Base-by-base conservation (phyloP, 2,113 vertebrate genomes). In the Tychaedon coryphoeus region DNA sequence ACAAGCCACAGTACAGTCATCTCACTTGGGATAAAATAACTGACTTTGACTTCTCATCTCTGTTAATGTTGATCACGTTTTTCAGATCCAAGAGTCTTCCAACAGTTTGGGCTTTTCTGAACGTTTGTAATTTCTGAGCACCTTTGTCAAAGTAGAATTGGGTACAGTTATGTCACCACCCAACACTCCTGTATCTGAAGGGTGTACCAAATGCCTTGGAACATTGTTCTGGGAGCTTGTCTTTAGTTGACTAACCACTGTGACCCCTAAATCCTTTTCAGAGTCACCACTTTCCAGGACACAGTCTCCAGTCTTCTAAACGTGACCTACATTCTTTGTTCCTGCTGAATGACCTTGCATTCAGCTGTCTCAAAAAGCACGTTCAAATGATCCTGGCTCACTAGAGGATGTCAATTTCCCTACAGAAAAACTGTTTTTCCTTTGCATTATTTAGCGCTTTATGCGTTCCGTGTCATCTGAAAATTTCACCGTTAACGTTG, bases 311-410 rank as follows among this genome's bases (percentile, higher is more conserved):
- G 70, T 79, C 94, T 91, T 95, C 93, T 62, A 92, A 95, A 95
- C 3, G 12, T 95, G 95, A 95, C 95, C 96, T 97, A 97, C 94
- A 96, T 97, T 96, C 95, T 90, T 89, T 90, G 93, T 96, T 97
- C 87, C 80, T 95, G 73, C 36, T 94, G 94, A 94, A 88, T 94
- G 94, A 97, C 93, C 95, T 94, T 95, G 84, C 76, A 91, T 95
- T 93, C 91, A 92, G 76, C 91, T 75, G 61, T 89, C 86, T 92
- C 83, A 87, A 95, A 95, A 91, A 93, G 73, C 91, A 71, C 0
- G 71, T 97, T 93, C 92, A 83, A 67, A 77, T 86, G 83, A 76
- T 77, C 79, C 48, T 31, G n/a, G 50, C 71, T 92, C 71, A 36
- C 83, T 77, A 92, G 81, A 71, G 53, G 86, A 91, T 72, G 92